phyloP scores from a whole-genome alignment of 2,888 invertebrate species.

The Cantharis nigra region DNA sequence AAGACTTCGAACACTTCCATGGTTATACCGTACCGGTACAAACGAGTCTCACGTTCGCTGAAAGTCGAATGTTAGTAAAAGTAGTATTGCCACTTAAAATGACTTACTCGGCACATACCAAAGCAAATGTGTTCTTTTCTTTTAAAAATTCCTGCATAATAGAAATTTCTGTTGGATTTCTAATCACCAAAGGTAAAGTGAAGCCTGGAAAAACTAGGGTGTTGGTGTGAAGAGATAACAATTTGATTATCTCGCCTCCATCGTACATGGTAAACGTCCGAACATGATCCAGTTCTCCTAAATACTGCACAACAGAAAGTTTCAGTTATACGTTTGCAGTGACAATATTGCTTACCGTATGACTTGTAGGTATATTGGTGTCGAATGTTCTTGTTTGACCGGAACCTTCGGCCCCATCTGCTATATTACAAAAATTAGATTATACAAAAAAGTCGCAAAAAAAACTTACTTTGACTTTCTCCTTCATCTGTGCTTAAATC shows the following conservation, averaged over 20 bases:
- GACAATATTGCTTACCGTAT: slow-evolving; percentile 43
- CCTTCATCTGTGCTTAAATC: not conserved
- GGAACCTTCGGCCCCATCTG: not conserved
- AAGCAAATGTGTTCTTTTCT: slow-evolving; percentile 67
- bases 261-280: slow-evolving; percentile 54
- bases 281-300: slow-evolving; percentile 51
- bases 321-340: not conserved
- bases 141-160: slow-evolving; percentile 64
- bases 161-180: slow-evolving; percentile 59
- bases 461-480: not conserved
- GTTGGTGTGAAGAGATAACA: slow-evolving; percentile 51
- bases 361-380: slow-evolving; percentile 51
- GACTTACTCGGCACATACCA: slow-evolving; percentile 60
- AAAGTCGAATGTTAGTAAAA: not conserved
- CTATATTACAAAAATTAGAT: not conserved
- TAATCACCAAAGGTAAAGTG: slow-evolving; percentile 70
- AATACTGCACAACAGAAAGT: slow-evolving; percentile 44
- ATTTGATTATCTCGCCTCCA: slow-evolving; percentile 47
- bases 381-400: slow-evolving; percentile 43
- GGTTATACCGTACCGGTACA: slow-evolving; percentile 62
- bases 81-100: not conserved
- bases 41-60: slow-evolving; percentile 31
- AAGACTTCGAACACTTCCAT: slow-evolving; percentile 72
- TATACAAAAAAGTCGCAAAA: not conserved
- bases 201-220: slow-evolving; percentile 79